A percentile compares a stretch with the other conserved stretches of the same genome.
Conservation (phyloP, 2,113 vertebrate species). For the Dipodomys stephensi region DNA sequence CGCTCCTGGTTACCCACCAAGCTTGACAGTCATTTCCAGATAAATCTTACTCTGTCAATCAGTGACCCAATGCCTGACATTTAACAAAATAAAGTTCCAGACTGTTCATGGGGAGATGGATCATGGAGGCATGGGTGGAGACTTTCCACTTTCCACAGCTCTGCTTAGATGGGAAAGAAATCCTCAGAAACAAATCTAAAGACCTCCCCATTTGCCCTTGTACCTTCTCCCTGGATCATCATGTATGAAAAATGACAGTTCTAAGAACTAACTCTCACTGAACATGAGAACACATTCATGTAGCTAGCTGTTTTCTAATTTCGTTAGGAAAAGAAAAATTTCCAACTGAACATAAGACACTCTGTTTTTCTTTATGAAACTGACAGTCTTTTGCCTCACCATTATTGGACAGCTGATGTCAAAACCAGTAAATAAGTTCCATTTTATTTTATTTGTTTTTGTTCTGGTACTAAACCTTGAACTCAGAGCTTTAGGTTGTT, state of each 20-base stretch:
- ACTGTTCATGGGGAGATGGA: slow-evolving; percentile 29
- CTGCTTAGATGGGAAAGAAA: background rate
- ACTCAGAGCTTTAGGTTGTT: too few relatives aligned
- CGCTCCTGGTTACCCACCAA: slow-evolving; percentile 64
- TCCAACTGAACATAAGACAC: background rate
- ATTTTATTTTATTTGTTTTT: too few relatives aligned
- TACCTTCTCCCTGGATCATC: background rate
- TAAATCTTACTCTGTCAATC: slow-evolving; percentile 45
- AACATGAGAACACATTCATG: background rate
- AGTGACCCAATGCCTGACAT: slow-evolving; percentile 57
- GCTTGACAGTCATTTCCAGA: slow-evolving; percentile 65
- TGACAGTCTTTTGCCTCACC: background rate
- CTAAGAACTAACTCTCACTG: background rate
- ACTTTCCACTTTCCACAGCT: background rate
- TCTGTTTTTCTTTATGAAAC: background rate
- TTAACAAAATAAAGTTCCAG: slow-evolving; percentile 49
- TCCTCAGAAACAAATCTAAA: background rate
- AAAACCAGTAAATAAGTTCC: background rate
- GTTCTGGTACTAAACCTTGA: too few relatives aligned
- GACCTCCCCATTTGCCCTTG: background rate
- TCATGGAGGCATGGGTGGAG: background rate
- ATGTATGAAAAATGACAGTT: background rate
- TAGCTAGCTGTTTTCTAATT: background rate
- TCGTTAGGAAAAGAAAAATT: background rate
- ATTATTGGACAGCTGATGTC: background rate